Conservation (phyloP, 2,888 invertebrate genomes). For the Sericinus montela region DNA sequence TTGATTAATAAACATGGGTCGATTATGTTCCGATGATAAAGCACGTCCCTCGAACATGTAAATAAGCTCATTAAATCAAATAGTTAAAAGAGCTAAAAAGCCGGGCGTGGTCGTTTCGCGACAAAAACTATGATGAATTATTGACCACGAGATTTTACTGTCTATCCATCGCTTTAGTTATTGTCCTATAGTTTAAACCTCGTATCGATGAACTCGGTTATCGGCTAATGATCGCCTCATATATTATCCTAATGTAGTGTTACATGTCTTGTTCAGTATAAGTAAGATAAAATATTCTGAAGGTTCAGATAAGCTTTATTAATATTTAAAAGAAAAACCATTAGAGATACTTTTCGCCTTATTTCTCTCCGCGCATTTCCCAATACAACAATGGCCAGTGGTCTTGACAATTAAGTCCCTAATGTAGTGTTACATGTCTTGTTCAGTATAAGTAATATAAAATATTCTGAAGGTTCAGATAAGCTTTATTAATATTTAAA, state of each 20-base stretch:
- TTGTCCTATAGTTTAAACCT: conserved; percentile 9
- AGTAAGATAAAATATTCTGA: not conserved
- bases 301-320: not conserved
- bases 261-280: not conserved
- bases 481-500: not conserved
- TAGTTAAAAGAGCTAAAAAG: conserved; percentile 49
- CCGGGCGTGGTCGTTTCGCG: conserved; percentile 42
- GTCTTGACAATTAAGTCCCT: too few relatives aligned
- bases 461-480: not conserved
- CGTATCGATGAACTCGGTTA: conserved; percentile 36
- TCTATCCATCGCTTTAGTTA: conserved; percentile 40
- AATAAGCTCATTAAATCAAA: conserved; percentile 43
- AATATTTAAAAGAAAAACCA: too few relatives aligned
- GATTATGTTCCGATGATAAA: conserved; percentile 30
- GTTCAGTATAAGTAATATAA: not conserved
- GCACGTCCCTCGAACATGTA: conserved; percentile 24
- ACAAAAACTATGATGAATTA: conserved; percentile 69
- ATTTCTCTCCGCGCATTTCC: too few relatives aligned
- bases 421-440: conserved; percentile 7
- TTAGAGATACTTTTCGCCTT: too few relatives aligned
- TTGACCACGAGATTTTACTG: conserved; percentile 47
- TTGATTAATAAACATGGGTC: conserved; percentile 25
- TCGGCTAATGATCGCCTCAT: conserved; percentile 27
- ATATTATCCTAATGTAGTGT: conserved; percentile 10
- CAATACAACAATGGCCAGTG: too few relatives aligned